Conservation (phyloP, 53 echinoderm and acorn worm species). For the Hippasteria phrygiana region DNA sequence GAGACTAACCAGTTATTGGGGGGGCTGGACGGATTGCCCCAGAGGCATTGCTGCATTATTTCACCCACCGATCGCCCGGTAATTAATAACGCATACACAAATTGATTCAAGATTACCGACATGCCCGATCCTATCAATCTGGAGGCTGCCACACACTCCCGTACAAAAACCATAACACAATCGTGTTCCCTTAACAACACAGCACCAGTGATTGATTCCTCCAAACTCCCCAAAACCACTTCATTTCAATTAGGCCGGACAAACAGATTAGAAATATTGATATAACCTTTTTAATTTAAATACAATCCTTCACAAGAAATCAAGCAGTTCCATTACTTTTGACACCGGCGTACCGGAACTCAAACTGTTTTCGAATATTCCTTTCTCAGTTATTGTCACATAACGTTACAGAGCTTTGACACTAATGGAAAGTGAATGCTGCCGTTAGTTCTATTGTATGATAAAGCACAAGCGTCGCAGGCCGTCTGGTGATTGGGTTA, state of each 20-base stretch:
- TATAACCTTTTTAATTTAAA: not conserved
- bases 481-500: not conserved
- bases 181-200: not conserved
- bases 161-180: not conserved
- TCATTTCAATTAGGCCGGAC: not conserved
- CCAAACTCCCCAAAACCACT: not conserved
- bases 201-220: slow-evolving; percentile 7
- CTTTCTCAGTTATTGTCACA: not conserved
- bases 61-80: slow-evolving; percentile 14
- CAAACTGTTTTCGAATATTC: not conserved
- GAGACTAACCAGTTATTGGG: slow-evolving; percentile 8
- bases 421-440: slow-evolving; percentile 11
- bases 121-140: not conserved
- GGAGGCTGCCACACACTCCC: not conserved
- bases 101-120: slow-evolving; percentile 31
- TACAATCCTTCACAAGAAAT: not conserved
- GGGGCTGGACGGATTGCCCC: not conserved
- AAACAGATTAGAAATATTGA: slow-evolving; percentile 7
- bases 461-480: slow-evolving; percentile 1
- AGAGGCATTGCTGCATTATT: slow-evolving; percentile 43
- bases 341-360: not conserved
- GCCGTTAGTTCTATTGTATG: slow-evolving; percentile 21
- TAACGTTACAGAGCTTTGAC: not conserved
- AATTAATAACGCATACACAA: slow-evolving; percentile 57
- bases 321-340: not conserved